Evolutionary conservation across 2,888 invertebrate species (phyloP).

Genomic region (Polydrusus cervinus): DNA sequence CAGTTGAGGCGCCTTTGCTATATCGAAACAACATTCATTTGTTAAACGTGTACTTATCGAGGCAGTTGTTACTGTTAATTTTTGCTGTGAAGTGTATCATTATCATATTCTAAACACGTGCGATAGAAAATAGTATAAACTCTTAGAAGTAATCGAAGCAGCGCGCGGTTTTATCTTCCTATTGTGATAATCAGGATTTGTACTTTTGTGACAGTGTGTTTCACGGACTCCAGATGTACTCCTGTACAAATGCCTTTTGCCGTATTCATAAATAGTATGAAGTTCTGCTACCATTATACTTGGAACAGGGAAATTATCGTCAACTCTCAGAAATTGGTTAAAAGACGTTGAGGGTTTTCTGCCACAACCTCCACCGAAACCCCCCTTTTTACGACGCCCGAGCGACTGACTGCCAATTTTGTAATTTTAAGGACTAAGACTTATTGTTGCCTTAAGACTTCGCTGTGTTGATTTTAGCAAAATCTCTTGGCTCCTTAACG

Average conservation of each 20-base stretch:
- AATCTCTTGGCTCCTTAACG: constrained; percentile 56
- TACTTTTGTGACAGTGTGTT: constrained; percentile 49
- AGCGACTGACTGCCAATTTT: constrained; percentile 44
- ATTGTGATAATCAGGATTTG: not conserved
- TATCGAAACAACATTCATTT: constrained; percentile 18
- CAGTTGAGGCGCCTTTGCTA: constrained; percentile 8
- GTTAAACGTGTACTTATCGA: constrained; percentile 13
- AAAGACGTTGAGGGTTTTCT: constrained; percentile 87
- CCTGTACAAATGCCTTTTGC: constrained; percentile 68
- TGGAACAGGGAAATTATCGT: constrained; percentile 95
- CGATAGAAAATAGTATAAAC: not conserved
- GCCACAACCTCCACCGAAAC: constrained; percentile 50
- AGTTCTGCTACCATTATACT: constrained; percentile 90
- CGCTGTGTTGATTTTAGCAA: constrained; percentile 60
- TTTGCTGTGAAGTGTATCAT: not conserved
- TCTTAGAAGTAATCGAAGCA: not conserved
- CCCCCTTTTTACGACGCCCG: constrained; percentile 60
- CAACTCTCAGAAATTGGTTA: constrained; percentile 93
- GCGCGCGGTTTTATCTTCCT: not conserved
- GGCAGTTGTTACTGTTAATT: constrained; percentile 8
- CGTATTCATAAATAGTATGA: constrained; percentile 74
- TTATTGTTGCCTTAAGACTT: constrained; percentile 55
- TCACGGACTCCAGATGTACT: constrained; percentile 63
- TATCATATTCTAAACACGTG: constrained; percentile 1
- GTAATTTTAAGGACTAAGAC: constrained; percentile 42